Percentiles rank a stretch among this genome's conserved stretches.
Evolutionary conservation across 2,113 vertebrate genomes (phyloP).

Genomic region (Engystomops pustulosus): DNA sequence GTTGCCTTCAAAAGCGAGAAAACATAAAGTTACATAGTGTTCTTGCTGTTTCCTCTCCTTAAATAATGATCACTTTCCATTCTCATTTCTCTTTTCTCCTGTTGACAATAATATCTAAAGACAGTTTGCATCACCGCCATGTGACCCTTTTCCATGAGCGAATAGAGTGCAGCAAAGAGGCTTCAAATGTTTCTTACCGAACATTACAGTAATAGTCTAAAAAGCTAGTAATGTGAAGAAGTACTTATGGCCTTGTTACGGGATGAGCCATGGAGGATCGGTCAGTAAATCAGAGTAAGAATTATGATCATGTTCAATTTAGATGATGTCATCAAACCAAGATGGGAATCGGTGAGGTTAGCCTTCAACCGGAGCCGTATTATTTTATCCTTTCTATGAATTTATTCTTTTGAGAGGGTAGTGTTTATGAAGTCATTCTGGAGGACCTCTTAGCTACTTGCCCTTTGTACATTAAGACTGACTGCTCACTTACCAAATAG

Average conservation of each 20-base stretch:
- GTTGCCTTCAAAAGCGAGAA: neutral
- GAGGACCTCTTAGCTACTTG: too few species aligned
- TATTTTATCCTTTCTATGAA: conserved; percentile 6
- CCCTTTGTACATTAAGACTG: too few species aligned
- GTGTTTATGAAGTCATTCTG: neutral
- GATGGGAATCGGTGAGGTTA: neutral
- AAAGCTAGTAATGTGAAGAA: conserved; percentile 5
- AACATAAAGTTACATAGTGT: conserved; percentile 12
- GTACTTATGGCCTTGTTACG: conserved; percentile 1
- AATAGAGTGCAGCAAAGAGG: neutral
- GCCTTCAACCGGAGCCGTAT: neutral
- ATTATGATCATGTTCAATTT: neutral
- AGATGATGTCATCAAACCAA: neutral
- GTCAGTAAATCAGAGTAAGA: neutral
- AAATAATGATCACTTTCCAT: conserved; percentile 30
- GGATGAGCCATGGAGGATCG: neutral
- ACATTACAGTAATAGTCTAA: conserved; percentile 32
- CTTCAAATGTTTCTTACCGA: conserved; percentile 16
- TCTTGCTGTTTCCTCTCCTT: neutral
- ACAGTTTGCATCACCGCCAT: conserved; percentile 17
- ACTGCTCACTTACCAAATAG: too few species aligned
- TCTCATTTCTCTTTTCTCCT: conserved; percentile 14
- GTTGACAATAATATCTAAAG: conserved; percentile 41
- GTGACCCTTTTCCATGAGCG: conserved; percentile 14
- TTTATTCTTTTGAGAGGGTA: too few species aligned